These are phyloP conservation scores for Epirrhoe tristata DNA, from an alignment of 2,888 invertebrate genomes.

Conservation along the genomic window DNA sequence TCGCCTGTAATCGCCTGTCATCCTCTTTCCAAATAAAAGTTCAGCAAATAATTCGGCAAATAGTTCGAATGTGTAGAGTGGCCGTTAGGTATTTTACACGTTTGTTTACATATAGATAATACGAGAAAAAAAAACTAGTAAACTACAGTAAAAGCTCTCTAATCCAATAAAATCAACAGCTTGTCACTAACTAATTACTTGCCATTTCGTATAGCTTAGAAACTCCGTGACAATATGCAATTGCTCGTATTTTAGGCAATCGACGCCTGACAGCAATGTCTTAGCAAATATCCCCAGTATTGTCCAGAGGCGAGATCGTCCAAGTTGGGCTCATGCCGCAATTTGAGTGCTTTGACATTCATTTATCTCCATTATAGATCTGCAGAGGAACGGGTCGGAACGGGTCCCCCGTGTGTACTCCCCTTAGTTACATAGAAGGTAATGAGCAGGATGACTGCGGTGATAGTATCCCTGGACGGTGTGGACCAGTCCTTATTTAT, in stretches of 20 bases:
- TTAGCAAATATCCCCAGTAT: neutral
- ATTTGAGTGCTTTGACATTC: conserved; percentile 80
- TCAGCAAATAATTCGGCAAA: too few relatives aligned
- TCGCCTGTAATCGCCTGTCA: too few relatives aligned
- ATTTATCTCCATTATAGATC: conserved; percentile 83
- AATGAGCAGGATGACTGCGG: conserved; percentile 44
- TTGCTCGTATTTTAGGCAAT: too few relatives aligned
- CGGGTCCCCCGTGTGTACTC: conserved; percentile 65
- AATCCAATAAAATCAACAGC: too few relatives aligned
- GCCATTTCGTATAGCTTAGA: too few relatives aligned
- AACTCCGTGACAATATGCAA: neutral
- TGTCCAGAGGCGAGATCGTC: conserved; percentile 19
- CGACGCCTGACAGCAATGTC: neutral
- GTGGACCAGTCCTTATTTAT: conserved; percentile 43
- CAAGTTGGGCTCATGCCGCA: conserved; percentile 49
- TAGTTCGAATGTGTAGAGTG: too few relatives aligned
- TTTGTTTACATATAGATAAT: too few relatives aligned
- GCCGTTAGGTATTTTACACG: too few relatives aligned
- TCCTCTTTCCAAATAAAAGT: too few relatives aligned
- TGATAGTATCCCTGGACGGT: conserved; percentile 41
- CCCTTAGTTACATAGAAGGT: conserved; percentile 44
- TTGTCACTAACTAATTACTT: too few relatives aligned
- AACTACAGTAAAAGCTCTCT: too few relatives aligned
- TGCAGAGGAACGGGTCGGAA: conserved; percentile 58
- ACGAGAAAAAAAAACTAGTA: too few relatives aligned